phyloP scores from a whole-genome alignment of 2,113 vertebrate species.

The Cacatua alba region DNA sequence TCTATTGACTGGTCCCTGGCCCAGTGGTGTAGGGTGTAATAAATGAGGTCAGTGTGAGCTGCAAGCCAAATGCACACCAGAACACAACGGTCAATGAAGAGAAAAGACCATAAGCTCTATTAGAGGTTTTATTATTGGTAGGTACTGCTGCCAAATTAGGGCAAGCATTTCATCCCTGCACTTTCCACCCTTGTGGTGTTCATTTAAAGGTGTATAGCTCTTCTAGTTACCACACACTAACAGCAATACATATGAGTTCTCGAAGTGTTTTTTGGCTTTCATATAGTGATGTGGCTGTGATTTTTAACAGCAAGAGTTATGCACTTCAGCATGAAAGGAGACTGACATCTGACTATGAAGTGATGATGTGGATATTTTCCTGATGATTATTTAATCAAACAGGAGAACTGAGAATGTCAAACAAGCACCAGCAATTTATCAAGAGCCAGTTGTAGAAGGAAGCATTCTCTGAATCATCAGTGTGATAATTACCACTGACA shows the following conservation, averaged over 20 bases:
- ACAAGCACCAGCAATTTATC: constrained; percentile 55
- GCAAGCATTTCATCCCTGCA: not conserved
- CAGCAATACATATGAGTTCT: not conserved
- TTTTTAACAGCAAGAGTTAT: not conserved
- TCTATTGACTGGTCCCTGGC: not conserved
- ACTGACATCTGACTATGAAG: constrained; percentile 23
- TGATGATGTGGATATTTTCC: constrained; percentile 41
- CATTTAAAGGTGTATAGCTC: not conserved
- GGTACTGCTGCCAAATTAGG: not conserved
- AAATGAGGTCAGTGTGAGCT: not conserved
- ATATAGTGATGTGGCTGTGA: not conserved
- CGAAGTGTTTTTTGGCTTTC: not conserved
- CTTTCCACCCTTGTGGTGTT: not conserved
- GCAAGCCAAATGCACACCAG: not conserved
- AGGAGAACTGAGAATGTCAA: constrained; percentile 44
- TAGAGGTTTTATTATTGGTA: not conserved
- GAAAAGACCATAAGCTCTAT: not conserved
- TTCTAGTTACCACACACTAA: not conserved
- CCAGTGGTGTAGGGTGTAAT: not conserved
- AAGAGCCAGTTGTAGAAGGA: constrained; percentile 43
- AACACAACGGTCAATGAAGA: not conserved
- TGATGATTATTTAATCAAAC: constrained; percentile 63
- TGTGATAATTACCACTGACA: constrained; percentile 66
- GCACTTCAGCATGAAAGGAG: not conserved
- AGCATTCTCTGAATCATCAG: constrained; percentile 57